These are phyloP conservation scores for Numenius arquata DNA, from an alignment of 2,113 vertebrate species.

Conservation along the genomic window DNA sequence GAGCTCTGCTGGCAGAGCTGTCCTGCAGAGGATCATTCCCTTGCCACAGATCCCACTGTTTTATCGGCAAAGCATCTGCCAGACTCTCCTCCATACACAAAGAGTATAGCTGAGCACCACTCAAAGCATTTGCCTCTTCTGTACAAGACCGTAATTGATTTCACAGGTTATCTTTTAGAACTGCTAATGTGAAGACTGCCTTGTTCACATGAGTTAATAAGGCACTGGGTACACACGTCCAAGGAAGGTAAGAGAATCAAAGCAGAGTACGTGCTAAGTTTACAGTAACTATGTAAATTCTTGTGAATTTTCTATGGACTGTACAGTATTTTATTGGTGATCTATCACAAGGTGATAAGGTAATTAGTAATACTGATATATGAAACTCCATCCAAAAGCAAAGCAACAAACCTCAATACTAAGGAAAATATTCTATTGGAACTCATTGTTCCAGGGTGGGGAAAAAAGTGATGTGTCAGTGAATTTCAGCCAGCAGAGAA, in stretches of 20 bases:
- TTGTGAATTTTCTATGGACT: neutral
- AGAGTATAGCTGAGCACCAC: neutral
- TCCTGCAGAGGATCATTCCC: neutral
- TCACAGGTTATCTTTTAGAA: neutral
- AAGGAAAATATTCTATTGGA: neutral
- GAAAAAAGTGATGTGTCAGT: neutral
- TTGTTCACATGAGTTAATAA: neutral
- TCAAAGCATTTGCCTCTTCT: neutral
- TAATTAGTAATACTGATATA: neutral
- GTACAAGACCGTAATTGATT: neutral
- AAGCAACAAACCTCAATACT: neutral
- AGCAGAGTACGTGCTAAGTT: neutral
- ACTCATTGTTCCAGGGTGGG: neutral
- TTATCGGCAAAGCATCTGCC: neutral
- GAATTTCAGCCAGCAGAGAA: neutral
- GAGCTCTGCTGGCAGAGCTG: neutral
- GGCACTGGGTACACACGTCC: rapidly evolving
- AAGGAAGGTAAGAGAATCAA: neutral
- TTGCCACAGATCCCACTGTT: neutral
- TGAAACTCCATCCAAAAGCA: neutral
- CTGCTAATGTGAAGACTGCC: neutral
- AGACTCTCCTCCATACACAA: neutral
- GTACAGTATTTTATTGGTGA: neutral
- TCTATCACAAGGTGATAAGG: neutral
- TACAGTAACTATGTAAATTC: neutral